Evolutionary conservation across 92 coral and sea anemone species (phyloP).

Genomic region (Epizoanthus rinbou): DNA sequence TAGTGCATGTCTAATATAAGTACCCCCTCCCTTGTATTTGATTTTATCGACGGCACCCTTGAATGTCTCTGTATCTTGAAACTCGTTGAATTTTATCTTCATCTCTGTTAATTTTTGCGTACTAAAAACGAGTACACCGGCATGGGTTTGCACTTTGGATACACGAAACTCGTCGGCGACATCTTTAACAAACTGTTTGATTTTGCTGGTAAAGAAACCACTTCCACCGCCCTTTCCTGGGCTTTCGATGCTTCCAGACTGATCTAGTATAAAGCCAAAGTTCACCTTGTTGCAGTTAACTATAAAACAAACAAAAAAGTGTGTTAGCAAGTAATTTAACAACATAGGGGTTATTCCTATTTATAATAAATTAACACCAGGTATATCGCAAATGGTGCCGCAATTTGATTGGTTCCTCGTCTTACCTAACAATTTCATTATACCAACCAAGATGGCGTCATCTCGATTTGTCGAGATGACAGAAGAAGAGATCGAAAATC

Average conservation of each 20-base stretch:
- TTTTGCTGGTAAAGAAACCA: neutral
- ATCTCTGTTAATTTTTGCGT: neutral
- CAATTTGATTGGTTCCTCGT: no score
- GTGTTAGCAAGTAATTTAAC: no score
- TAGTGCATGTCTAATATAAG: neutral
- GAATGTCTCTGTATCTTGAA: neutral
- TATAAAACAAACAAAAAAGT: no score
- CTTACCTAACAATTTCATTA: no score
- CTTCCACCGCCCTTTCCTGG: no score
- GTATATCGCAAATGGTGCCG: no score
- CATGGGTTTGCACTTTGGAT: neutral
- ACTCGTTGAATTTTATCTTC: neutral
- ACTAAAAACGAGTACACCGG: constrained; percentile 9
- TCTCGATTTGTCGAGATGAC: no score
- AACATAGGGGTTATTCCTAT: no score
- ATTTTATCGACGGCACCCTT: neutral
- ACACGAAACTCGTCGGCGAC: constrained; percentile 4
- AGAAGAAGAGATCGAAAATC: no score
- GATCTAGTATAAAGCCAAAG: constrained; percentile 19
- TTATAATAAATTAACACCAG: no score
- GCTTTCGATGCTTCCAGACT: constrained; percentile 5
- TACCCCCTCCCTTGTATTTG: neutral
- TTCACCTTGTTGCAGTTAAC: neutral
- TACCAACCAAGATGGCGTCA: no score
- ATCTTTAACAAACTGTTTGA: constrained; percentile 2